Evolutionary conservation across 2,113 vertebrate species (phyloP).

Genomic region (Microtus richardsoni): DNA sequence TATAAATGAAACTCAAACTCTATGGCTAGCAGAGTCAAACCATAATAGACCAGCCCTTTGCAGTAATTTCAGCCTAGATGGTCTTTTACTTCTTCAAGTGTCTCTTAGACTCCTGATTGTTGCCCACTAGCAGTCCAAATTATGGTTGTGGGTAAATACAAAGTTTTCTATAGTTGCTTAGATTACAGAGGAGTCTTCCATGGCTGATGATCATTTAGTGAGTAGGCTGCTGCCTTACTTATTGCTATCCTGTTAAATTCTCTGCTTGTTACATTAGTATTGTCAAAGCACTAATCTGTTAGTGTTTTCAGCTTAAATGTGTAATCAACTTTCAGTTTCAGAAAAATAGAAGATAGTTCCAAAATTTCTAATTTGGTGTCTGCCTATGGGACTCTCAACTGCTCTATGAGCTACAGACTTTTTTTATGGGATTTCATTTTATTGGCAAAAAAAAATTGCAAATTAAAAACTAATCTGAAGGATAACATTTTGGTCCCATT

Average conservation of each 20-base stretch:
- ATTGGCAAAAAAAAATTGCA: neutral
- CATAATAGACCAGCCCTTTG: too few species aligned
- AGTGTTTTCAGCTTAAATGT: neutral
- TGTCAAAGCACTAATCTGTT: neutral
- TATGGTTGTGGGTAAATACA: neutral
- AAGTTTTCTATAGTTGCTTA: neutral
- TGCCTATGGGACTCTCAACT: neutral
- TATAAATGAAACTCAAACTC: neutral
- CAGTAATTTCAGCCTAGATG: neutral
- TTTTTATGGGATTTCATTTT: neutral
- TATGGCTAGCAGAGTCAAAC: neutral
- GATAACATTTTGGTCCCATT: neutral
- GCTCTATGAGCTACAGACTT: neutral
- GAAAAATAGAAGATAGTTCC: slow-evolving; percentile 30
- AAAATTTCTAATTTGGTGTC: neutral
- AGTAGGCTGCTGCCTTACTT: neutral
- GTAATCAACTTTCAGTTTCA: neutral
- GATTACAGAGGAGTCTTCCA: neutral
- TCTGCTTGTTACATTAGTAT: neutral
- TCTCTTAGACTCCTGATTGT: neutral
- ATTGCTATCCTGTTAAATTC: neutral
- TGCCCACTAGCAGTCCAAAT: neutral
- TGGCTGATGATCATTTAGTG: neutral
- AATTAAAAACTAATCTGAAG: slow-evolving; percentile 6
- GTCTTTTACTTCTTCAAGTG: neutral